Base-by-base conservation (phyloP, 2,113 vertebrate species). In the Xyrauchen texanus region DNA sequence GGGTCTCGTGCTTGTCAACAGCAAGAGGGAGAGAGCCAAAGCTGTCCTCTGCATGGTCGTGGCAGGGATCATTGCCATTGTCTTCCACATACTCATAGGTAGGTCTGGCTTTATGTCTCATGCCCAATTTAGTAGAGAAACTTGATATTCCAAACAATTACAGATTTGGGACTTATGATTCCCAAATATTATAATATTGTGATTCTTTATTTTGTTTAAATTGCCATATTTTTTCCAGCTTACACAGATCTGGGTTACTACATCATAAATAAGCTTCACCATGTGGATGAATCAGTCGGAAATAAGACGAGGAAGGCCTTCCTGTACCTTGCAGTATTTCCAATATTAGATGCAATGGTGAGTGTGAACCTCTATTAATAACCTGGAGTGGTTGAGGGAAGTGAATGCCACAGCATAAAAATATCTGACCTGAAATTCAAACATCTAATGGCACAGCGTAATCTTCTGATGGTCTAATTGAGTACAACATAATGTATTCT, bases 201-300 rank as follows among this genome's bases (percentile, higher is more conserved):
- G 21, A 34, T 34, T 34, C 21, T 34, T 1, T 34, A 1, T 34
- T 34, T 34, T 34, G n/a, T n/a, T n/a, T n/a, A n/a, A n/a, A n/a
- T n/a, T n/a, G n/a, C n/a, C n/a, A n/a, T n/a, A n/a, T n/a, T 76
- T 58, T 61, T 68, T 34, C 10, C 85, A 99, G 98, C 97, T 0
- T 98, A 92, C 82, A 93, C 92, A 80, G 92, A 92, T 78, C 87
- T 93, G 74, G 98, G 98, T 16, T 99, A 98, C 91, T 99, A 99
- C 89, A 97, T 99, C 81, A 98, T 99, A 90, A 98, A 99, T 86
- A 98, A 98, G 83, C 94, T 99, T 83, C 98, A 99, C 90, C 96
- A 99, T 80, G 98, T 99, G 92, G 95, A 99, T 55, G 96, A 98
- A 44, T 96, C 96, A 0, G 96, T 99, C 88, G 98, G 97, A 77